Conservation (phyloP, 2,797 vertebrate genomes). For the Oophaga sylvatica region DNA sequence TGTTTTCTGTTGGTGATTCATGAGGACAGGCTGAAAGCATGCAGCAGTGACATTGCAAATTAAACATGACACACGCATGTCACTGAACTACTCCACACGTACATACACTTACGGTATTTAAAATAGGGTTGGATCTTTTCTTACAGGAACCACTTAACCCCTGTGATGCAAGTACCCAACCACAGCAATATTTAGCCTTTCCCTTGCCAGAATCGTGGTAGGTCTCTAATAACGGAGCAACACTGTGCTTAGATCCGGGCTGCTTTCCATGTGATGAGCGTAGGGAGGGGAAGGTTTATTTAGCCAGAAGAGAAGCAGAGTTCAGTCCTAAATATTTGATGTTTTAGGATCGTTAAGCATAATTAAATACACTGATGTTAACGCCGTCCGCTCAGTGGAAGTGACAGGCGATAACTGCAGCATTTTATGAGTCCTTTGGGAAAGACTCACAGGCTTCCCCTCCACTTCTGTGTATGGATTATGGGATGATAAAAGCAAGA, state of each 20-base stretch:
- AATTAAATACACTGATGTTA: constrained; percentile 63
- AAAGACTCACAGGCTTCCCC: constrained; percentile 57
- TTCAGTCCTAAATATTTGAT: constrained; percentile 63
- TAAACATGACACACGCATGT: constrained; percentile 55
- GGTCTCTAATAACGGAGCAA: constrained; percentile 12
- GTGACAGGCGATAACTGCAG: constrained; percentile 60
- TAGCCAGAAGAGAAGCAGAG: constrained; percentile 62
- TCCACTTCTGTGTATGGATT: constrained; percentile 39
- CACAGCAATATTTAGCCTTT: constrained; percentile 23
- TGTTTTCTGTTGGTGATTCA: constrained; percentile 46
- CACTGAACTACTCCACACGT: constrained; percentile 40
- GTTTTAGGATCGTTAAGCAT: constrained; percentile 63
- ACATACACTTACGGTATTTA: constrained; percentile 36
- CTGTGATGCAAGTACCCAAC: constrained; percentile 22
- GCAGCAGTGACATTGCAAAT: constrained; percentile 49
- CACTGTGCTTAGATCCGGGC: constrained; percentile 53
- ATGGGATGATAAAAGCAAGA: constrained; percentile 1
- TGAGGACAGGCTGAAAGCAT: constrained; percentile 56
- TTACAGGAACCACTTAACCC: constrained; percentile 48
- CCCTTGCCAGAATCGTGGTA: constrained; percentile 21
- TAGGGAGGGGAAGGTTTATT: constrained; percentile 58
- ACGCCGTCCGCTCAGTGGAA: constrained; percentile 61
- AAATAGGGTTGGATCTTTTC: constrained; percentile 29
- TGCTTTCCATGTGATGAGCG: constrained; percentile 51
- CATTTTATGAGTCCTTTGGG: constrained; percentile 58